Percentiles rank a stretch among this genome's conserved stretches.
These are phyloP conservation scores for Bufo bufo DNA, from an alignment of 2,113 vertebrate species.

Conservation along the genomic window DNA sequence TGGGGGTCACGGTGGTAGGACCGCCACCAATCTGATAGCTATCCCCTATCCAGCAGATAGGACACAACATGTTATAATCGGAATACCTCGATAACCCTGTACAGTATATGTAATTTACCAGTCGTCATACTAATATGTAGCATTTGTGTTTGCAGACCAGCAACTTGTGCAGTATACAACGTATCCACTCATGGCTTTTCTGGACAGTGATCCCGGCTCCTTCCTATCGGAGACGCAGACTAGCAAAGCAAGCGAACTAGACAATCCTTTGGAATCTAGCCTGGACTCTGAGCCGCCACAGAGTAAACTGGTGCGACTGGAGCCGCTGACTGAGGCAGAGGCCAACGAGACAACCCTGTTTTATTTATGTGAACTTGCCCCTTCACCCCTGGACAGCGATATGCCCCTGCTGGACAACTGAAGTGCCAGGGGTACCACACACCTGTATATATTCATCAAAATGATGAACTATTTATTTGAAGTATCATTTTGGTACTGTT, in stretches of 20 bases:
- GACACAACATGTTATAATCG: no score
- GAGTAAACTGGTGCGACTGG: conserved; percentile 89
- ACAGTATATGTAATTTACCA: background rate
- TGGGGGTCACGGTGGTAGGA: no score
- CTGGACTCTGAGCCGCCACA: conserved; percentile 71
- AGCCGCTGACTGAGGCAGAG: conserved; percentile 90
- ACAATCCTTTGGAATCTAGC: conserved; percentile 78
- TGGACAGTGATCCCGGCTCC: conserved; percentile 80
- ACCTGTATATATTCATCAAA: conserved; percentile 79
- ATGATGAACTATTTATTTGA: conserved; percentile 85
- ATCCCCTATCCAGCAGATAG: no score
- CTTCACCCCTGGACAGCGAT: conserved; percentile 76
- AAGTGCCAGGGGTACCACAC: conserved; percentile 33
- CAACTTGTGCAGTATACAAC: conserved; percentile 93
- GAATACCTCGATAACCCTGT: no score
- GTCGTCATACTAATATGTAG: background rate
- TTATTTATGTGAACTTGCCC: conserved; percentile 89
- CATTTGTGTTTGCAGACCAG: conserved; percentile 75
- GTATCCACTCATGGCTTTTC: conserved; percentile 87
- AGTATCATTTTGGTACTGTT: conserved; percentile 75
- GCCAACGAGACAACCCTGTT: conserved; percentile 90
- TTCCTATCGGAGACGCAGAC: conserved; percentile 64
- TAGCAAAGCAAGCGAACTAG: conserved; percentile 71
- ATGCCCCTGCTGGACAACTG: conserved; percentile 76
- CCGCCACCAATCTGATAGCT: no score